Evolutionary conservation across 2,113 vertebrate genomes (phyloP), one percentile per base, ranked within the genome.

Genomic region (Agelaius tricolor): DNA sequence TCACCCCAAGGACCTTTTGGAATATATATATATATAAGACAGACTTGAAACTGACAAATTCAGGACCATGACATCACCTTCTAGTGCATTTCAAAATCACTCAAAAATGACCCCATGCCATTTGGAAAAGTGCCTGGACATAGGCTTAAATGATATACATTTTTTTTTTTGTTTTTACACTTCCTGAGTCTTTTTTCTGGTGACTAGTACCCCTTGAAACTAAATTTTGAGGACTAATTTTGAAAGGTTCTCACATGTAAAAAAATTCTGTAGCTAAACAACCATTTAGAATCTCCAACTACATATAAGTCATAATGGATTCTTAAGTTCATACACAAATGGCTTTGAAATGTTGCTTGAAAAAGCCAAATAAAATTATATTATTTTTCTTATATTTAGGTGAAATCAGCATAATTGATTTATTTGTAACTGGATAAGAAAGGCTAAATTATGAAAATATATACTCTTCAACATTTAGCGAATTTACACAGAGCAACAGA

Each of bases 251-350:
- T 58, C 16, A 39, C 3, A 1, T 41, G 22, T 4, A 69, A 84
- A 78, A 93, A 47, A 49, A 30, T 1, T 46, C 26, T 14, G n/a
- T 35, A 75, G 5, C 26, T 61, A n/a, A 89, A 35, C 16, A 52
- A 9, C 1, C 8, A 35, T 63, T 77, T 72, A 62, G 3, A 76
- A 65, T 59, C 28, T 44, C 39, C 90, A 30, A 23, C 11, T 73
- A 35, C 0, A 0, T 73, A 72, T 11, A 76, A 65, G 19, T 13
- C 62, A 55, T 0, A 7, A 24, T 27, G 46, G 14, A 13, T n/a
- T 59, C 39, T 55, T 68, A 30, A 41, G 62, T 73, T 90, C 44
- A 24, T 46, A 51, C 5, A 46, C 1, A 11, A 55, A 26, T 84
- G 7, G 0, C 26, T 55, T 31, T 2, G 1, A 62, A 95, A 54